Conservation (phyloP, 2,113 vertebrate genomes). For the Octodon degus region DNA sequence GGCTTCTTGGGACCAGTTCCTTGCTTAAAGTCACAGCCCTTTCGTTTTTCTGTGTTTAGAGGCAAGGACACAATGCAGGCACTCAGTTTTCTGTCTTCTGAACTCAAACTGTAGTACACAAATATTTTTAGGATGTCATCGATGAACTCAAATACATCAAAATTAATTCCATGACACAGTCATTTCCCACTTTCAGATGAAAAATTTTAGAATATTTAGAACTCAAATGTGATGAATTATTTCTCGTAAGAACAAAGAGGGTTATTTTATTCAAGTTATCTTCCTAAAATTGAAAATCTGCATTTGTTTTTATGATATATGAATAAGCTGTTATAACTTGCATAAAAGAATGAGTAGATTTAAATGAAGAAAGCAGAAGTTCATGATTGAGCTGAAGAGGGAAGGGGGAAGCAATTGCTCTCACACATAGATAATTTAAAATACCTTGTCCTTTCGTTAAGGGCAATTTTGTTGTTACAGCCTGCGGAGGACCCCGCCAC, state of each 20-base stretch:
- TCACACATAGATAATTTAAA: slow-evolving; percentile 53
- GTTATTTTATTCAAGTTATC: slow-evolving; percentile 51
- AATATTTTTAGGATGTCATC: slow-evolving; percentile 25
- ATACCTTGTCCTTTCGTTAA: slow-evolving; percentile 80
- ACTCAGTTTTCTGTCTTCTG: neutral
- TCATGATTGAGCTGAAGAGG: neutral
- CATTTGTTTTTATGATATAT: neutral
- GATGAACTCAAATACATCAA: neutral
- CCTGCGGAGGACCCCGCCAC: slow-evolving; percentile 85
- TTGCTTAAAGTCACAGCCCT: neutral
- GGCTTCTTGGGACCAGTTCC: neutral
- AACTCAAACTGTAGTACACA: neutral
- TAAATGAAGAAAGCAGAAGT: slow-evolving; percentile 42
- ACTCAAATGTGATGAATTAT: neutral
- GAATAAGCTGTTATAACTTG: neutral
- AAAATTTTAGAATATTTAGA: slow-evolving; percentile 42
- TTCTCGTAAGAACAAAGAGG: neutral
- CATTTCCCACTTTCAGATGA: slow-evolving; percentile 37
- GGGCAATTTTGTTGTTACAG: slow-evolving; percentile 91
- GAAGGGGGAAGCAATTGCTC: slow-evolving; percentile 30
- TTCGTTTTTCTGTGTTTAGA: neutral
- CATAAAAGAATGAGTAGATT: slow-evolving; percentile 26
- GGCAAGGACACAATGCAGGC: neutral
- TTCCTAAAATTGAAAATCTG: slow-evolving; percentile 48
- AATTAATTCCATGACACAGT: neutral